phyloP scores from a whole-genome alignment of 2,113 vertebrate genomes.

The Serinus canaria region DNA sequence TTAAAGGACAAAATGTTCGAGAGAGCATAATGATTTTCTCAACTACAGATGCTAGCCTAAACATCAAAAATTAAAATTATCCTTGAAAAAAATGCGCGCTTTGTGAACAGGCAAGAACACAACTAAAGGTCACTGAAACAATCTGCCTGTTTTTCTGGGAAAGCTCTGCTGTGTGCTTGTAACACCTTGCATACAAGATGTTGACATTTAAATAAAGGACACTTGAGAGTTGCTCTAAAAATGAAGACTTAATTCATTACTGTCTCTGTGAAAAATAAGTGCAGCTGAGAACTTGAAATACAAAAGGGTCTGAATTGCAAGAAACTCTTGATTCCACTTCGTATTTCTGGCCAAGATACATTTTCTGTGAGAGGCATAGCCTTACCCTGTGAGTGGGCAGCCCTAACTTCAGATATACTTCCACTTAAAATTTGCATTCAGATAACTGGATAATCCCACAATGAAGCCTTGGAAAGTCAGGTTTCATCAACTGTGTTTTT shows the following conservation, averaged over 20 bases:
- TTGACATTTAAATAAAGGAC: constrained; percentile 64
- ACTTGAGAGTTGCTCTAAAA: constrained; percentile 31
- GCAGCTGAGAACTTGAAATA: not conserved
- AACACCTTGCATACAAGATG: constrained; percentile 65
- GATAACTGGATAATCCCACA: not conserved
- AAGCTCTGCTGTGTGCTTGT: constrained; percentile 2
- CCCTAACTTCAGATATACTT: not conserved
- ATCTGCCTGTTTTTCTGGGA: constrained; percentile 55
- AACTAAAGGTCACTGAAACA: constrained; percentile 54
- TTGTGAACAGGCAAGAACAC: not conserved
- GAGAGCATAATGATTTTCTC: constrained; percentile 17
- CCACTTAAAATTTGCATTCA: not conserved
- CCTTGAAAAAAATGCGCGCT: not conserved
- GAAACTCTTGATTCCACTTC: not conserved
- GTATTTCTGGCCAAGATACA: not conserved
- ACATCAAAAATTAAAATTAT: constrained; percentile 44
- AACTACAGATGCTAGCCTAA: constrained; percentile 34
- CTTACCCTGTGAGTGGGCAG: not conserved
- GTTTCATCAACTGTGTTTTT: not conserved
- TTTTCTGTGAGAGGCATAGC: not conserved
- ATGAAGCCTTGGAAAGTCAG: not conserved
- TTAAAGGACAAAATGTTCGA: not conserved
- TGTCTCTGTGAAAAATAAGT: not conserved
- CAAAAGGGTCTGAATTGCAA: not conserved
- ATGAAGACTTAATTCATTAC: not conserved